A percentile compares a stretch with the other conserved stretches of the same genome.
Evolutionary conservation across 2,888 invertebrate species (phyloP).

Genomic region (Eudemis profundana): DNA sequence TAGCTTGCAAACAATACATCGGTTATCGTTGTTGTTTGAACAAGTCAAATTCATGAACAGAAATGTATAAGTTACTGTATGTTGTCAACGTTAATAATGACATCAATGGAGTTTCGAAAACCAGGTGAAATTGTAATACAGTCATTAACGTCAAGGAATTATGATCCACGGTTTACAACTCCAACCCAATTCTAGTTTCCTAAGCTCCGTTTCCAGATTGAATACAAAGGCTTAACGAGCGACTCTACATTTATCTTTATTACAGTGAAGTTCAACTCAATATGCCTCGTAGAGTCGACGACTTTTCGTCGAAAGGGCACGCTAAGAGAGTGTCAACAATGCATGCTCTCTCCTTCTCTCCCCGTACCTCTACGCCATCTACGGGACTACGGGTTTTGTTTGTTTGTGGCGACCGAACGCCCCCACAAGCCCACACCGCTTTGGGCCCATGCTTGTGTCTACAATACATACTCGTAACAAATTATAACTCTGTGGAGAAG

Average conservation of each 20-base stretch:
- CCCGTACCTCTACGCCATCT: slow-evolving; percentile 53
- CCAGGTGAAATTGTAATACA: not conserved
- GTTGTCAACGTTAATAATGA: no score
- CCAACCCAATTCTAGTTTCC: not conserved
- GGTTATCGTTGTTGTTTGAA: slow-evolving; percentile 8
- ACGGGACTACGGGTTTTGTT: slow-evolving; percentile 62
- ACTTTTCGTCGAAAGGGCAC: slow-evolving; percentile 46
- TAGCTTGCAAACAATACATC: slow-evolving; percentile 39
- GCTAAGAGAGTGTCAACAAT: slow-evolving; percentile 77
- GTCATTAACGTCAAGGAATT: not conserved
- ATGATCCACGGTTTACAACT: not conserved
- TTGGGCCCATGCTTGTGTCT: slow-evolving; percentile 55
- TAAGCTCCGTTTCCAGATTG: not conserved
- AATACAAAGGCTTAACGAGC: slow-evolving; percentile 25
- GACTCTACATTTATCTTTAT: slow-evolving; percentile 20
- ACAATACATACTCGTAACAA: slow-evolving; percentile 46
- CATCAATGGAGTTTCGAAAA: not conserved
- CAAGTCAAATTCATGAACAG: slow-evolving; percentile 16
- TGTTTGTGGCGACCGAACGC: slow-evolving; percentile 54
- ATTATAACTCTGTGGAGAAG: slow-evolving; percentile 13
- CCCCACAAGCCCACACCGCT: slow-evolving; percentile 55
- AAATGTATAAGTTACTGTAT: not conserved
- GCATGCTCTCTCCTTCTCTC: slow-evolving; percentile 74
- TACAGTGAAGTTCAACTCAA: slow-evolving; percentile 30
- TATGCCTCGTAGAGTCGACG: slow-evolving; percentile 33